These are phyloP conservation scores for Anguilla japonica DNA, from an alignment of 2,113 vertebrate species.

Conservation along the genomic window DNA sequence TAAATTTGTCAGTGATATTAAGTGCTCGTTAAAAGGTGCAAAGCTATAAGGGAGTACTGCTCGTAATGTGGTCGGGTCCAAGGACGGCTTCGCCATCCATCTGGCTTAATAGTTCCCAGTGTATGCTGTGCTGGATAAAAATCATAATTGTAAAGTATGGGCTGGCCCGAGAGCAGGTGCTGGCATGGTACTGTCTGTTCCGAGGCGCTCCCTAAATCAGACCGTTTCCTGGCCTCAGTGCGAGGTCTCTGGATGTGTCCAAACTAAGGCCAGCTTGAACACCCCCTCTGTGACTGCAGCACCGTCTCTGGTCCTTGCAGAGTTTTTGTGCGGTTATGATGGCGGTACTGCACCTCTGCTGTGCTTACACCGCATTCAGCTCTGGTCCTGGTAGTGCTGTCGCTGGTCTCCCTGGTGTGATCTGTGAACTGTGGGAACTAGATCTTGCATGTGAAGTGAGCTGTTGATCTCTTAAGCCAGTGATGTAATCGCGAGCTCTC, in stretches of 20 bases:
- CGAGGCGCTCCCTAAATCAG: conserved; percentile 24
- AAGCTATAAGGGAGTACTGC: conserved; percentile 47
- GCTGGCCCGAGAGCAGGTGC: conserved; percentile 46
- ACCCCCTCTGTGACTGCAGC: background rate
- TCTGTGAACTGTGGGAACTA: background rate
- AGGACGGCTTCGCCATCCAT: conserved; percentile 54
- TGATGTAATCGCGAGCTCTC: no score
- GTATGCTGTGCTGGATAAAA: conserved; percentile 46
- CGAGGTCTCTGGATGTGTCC: background rate
- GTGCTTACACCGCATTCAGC: background rate
- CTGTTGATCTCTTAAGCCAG: no score
- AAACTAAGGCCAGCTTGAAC: background rate
- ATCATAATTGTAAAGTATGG: conserved; percentile 54
- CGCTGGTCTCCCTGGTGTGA: background rate
- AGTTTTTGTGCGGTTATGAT: background rate
- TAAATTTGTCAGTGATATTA: conserved; percentile 75
- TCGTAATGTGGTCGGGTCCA: conserved; percentile 52
- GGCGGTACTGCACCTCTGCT: background rate
- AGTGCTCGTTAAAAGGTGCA: conserved; percentile 68
- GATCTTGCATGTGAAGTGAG: background rate
- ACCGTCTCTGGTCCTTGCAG: background rate
- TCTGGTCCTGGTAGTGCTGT: background rate
- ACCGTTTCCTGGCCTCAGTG: background rate
- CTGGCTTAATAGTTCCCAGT: conserved; percentile 55
- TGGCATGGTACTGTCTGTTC: conserved; percentile 12